Percentiles rank a stretch among this genome's conserved stretches.
phyloP scores from a whole-genome alignment of 2,797 vertebrate species.

The Pachyuromys duprasi region DNA sequence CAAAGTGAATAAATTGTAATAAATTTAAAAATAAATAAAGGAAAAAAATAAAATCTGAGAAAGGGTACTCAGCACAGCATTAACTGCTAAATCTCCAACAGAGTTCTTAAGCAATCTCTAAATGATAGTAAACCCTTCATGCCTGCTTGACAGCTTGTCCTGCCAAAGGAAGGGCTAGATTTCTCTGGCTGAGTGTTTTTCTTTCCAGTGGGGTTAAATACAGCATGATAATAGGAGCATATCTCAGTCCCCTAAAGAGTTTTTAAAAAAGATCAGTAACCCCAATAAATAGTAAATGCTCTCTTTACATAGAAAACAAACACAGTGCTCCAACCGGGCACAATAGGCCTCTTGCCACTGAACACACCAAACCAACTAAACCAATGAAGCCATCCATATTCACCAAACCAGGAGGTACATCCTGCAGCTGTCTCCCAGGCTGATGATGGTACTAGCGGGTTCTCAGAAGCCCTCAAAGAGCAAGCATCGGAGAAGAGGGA shows the following conservation, averaged over 20 bases:
- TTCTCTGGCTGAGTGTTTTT: neutral
- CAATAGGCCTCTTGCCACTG: constrained; percentile 5
- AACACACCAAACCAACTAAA: constrained; percentile 11
- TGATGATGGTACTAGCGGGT: neutral
- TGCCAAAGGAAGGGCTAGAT: neutral
- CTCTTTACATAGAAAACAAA: constrained; percentile 54
- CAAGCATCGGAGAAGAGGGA: neutral
- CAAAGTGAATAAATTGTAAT: too few species aligned
- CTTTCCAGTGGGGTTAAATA: constrained; percentile 2
- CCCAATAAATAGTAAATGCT: constrained; percentile 50
- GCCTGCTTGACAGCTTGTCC: neutral
- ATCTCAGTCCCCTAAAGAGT: constrained; percentile 8
- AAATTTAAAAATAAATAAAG: too few species aligned
- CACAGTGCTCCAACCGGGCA: neutral
- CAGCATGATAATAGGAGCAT: constrained; percentile 17
- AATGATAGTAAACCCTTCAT: neutral
- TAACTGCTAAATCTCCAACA: neutral
- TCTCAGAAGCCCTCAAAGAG: neutral
- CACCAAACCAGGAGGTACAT: neutral
- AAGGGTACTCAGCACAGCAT: neutral
- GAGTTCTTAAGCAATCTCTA: neutral
- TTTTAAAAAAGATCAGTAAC: constrained; percentile 34
- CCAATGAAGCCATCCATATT: constrained; percentile 42
- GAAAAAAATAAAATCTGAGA: neutral
- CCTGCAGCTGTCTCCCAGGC: neutral